A percentile compares a stretch with the other conserved stretches of the same genome.
phyloP scores from a whole-genome alignment of 2,113 vertebrate species.

The Meleagris gallopavo region DNA sequence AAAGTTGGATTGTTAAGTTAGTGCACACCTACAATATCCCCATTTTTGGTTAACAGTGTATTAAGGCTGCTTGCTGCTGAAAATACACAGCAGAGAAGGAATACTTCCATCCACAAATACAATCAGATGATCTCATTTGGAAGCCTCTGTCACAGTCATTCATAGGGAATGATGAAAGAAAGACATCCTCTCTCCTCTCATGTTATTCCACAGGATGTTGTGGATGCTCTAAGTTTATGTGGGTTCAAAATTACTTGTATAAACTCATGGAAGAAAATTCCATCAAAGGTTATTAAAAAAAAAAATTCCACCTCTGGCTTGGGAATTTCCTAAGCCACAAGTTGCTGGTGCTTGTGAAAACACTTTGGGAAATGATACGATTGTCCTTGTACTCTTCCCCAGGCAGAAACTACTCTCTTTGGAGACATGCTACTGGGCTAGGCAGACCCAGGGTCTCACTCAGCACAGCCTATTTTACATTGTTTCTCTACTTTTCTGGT shows the following conservation, averaged over 20 bases:
- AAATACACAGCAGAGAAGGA: constrained; percentile 57
- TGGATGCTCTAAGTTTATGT: constrained; percentile 2
- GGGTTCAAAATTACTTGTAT: not conserved
- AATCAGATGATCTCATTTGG: constrained; percentile 27
- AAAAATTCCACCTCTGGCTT: not conserved
- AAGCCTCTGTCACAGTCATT: constrained; percentile 32
- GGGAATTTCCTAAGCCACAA: constrained; percentile 6
- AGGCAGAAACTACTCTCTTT: not conserved
- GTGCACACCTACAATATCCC: constrained; percentile 68
- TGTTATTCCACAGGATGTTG: constrained; percentile 43
- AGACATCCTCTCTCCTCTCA: constrained; percentile 29
- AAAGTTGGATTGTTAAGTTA: constrained; percentile 67
- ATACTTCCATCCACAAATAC: constrained; percentile 50
- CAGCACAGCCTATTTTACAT: not conserved
- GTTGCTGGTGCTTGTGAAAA: not conserved
- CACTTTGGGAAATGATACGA: not conserved
- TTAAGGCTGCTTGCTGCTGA: constrained; percentile 65
- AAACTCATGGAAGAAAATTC: constrained; percentile 30
- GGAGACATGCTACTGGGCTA: not conserved
- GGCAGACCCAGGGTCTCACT: not conserved
- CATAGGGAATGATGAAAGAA: constrained; percentile 19
- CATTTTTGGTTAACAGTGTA: constrained; percentile 67
- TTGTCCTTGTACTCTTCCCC: not conserved
- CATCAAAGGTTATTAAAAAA: not conserved
- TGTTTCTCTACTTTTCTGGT: not conserved